Evolutionary conservation across 2,113 vertebrate species (phyloP), one percentile per base, ranked within the genome.

Genomic region (Eclectus roratus): DNA sequence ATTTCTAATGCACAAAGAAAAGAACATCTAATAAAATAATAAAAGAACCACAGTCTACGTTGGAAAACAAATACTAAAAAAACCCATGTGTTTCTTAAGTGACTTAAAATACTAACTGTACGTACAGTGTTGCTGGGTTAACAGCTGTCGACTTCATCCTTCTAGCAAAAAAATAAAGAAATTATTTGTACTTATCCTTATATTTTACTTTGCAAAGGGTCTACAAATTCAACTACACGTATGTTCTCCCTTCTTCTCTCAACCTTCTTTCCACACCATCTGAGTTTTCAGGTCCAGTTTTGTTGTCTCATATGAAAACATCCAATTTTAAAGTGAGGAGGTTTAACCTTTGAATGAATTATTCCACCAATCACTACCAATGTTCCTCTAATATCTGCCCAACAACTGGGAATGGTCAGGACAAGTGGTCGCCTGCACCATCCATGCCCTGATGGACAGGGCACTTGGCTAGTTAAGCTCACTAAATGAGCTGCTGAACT

Each of bases 1-100:
- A 94, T 76, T 92, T 94, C 77, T 89, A 69, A 81, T 39, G 37
- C 1, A 2, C 20, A 93, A 94, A 71, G 55, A 79, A 91, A 60
- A 78, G 60, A 92, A 68, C 13, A 76, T 80, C 69, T 91, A 71
- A 58, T 35, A 58, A 58, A 35, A 35, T 20, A 58, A 58, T 24
- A 35, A 23, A 58, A 35, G 56, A 58, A 58, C n/a, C 19, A 78
- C 3, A 60, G 47, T 41, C 19, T 86, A 19, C 33, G 84, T 0
- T 39, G 29, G 52, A 88, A 92, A 94, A 88, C 31, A 83, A 86
- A 65, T 37, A 66, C 21, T 55, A 87, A 64, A 81, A 21, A 28
- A 1, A 1, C 4, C 10, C 15, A 39, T 11, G 8, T 19, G 4
- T 82, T 93, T 90, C 61, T 78, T 37, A 64, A 71, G 39, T 74